Evolutionary conservation across 2,888 invertebrate species (phyloP), one percentile per base, ranked within the genome.

Genomic region (Synanthedon myopaeformis): DNA sequence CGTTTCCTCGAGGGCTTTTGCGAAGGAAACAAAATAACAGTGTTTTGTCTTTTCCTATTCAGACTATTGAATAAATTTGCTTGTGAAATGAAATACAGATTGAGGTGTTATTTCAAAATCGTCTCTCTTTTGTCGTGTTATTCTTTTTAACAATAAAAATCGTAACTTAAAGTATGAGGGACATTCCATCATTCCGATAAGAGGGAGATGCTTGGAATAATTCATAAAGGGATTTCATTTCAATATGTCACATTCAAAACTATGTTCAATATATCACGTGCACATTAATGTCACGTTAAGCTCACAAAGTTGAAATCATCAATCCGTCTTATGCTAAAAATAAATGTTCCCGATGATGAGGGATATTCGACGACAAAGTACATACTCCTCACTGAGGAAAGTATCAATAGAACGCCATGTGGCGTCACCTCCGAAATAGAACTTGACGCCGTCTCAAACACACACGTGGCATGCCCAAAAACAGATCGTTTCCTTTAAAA

Each of bases 401-500:
- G 77, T 78, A 82, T 82, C 80, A 83, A 76, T 79, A 78, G 60
- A 63, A 62, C 70, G 66, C 79, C 85, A 85, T 83, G 80, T 86
- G 86, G 80, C 69, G 61, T 66, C 62, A 58, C 57, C 62, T 70
- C 74, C 62, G 64, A 80, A 85, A 85, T 83, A 82, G 81, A 82
- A 72, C 61, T 66, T 70, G 73, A 73, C 72, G 69, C 72, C 71
- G 70, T 70, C 71, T 62, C 66, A 58, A 59, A 74, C 76, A 82
- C 83, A 84, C 86, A 87, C 85, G 83, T 86, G 86, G 83, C 79
- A 72, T 67, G 64, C 70, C 75, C 72, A 74, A 81, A 83, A 85
- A 86, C 85, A 81, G 82, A 86, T 85, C 77, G 83, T 82, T 86
- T 86, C 86, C 86, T 86, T 80, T 85, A 85, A 86, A 85, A 80